Evolutionary conservation across 35 echinoderm and acorn worm genomes (phyloP), one percentile per base, ranked within the genome.

Genomic region (Lytechinus pictus): DNA sequence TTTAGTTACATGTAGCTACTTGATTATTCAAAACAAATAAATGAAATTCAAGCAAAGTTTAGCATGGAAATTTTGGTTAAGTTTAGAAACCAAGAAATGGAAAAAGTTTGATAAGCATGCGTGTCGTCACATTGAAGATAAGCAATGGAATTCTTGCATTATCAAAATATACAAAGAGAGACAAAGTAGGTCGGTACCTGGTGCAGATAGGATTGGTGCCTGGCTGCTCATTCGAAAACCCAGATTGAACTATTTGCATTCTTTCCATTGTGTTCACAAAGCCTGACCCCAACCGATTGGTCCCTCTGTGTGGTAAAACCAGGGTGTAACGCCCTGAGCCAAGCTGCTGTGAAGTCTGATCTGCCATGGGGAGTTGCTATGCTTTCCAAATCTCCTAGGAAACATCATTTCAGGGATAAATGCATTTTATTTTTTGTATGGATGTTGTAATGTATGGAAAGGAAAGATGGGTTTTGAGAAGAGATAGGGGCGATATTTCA

Each of bases 301-400:
- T 55, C 66, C 66, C n/a, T 16, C 66, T 79, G 66, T 79, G 66
- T n/a, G 66, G 66, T 24, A 79, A 79, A 28, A 55, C 55, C 54
- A 57, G 92, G 55, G 92, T 93, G 92, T 93, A 93, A 93, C 92
- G 92, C 92, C 92, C 92, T 93, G 10, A 52, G 12, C 14, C 66
- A n/a, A 24, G 66, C 66, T 24, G 14, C 66, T 24, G 14, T 79
- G 33, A 44, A 44, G 33, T 44, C 19, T 16, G 14, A 79, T 24
- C 66, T 24, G n/a, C 66, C 66, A 16, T 24, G 19, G 66, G n/a
- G 66, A 79, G 66, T 79, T 79, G 66, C 66, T 79, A 24, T 79
- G 66, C 66, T 79, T 24, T 79, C 66, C 66, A 79, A 24, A 79
- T 79, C 66, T 79, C 66, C 66, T 19, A 79, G 66, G 66, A 79